A percentile compares a stretch with the other conserved stretches of the same genome.
phyloP scores from a whole-genome alignment of 2,888 invertebrate genomes.

The Orthosia incerta region DNA sequence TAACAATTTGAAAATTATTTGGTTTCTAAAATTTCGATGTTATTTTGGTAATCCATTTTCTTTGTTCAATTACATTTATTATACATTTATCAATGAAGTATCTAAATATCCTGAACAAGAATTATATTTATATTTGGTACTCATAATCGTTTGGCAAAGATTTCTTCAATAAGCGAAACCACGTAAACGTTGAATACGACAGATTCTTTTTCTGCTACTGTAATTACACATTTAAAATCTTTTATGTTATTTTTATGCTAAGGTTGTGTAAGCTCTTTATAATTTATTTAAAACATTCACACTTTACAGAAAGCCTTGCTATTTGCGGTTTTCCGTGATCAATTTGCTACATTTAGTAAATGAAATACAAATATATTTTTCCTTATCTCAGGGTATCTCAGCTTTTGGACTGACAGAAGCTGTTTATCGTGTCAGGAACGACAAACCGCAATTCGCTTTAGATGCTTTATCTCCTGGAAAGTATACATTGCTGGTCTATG shows the following conservation, averaged over 20 bases:
- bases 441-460: conserved; percentile 93
- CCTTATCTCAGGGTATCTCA: conserved; percentile 83
- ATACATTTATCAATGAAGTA: not conserved
- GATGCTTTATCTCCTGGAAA: conserved; percentile 94
- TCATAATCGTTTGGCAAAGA: not conserved
- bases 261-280: not conserved
- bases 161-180: not conserved
- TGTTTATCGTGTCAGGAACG: conserved; percentile 92
- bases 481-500: conserved; percentile 95
- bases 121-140: not conserved
- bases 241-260: not conserved
- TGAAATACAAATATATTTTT: not conserved
- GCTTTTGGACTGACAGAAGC: conserved; percentile 90
- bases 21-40: not conserved
- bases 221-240: not conserved
- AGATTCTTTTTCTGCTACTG: not conserved
- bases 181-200: not conserved
- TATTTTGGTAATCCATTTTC: not conserved
- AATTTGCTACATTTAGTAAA: not conserved
- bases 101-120: not conserved
- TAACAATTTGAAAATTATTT: conserved; percentile 26
- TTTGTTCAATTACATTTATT: not conserved
- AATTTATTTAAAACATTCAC: not conserved
- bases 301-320: not conserved
- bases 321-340: not conserved